Base-by-base conservation (phyloP, 1,140 invertebrate genomes). In the Theocolax elegans region DNA sequence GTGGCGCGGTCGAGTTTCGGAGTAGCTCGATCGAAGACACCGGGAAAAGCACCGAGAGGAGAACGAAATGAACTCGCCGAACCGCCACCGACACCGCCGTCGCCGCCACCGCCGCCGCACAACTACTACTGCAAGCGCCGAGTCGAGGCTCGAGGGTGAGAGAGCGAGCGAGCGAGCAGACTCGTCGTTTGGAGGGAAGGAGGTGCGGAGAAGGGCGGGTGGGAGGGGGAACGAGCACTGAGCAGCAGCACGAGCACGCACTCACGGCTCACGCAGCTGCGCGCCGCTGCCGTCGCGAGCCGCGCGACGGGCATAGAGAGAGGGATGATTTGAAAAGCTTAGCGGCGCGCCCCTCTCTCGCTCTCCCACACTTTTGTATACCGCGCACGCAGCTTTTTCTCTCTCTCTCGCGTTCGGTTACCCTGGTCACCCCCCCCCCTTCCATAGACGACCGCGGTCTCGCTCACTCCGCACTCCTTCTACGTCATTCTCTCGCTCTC, bases 301-400 rank as follows among this genome's bases (percentile, higher is more conserved):
- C 10, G 31, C 31, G 31, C 10, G 4, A 35, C 31, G 10, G 31
- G 4, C 4, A 54, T 15, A 29, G 29, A 54, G 51, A 54, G 53
- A 56, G 46, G 51, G 63, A 27, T 67, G 40, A 67, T 67, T 58
- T 58, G 40, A 58, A 48, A 48, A 67, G 65, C 42, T 67, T 67
- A 27, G 35, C 19, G 59, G 27, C 53, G n/a, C n/a, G n/a, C n/a
- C 67, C 42, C 21, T 51, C 58, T 42, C 15, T 27, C 40, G 29
- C 23, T 59, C 42, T 67, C 38, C 10, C 27, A 44, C 2, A 19
- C 25, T 63, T 48, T 46, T 29, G 27, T 53, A 23, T n/a, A n/a
- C n/a, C n/a, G n/a, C n/a, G n/a, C n/a, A n/a, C n/a, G n/a, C n/a
- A n/a, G n/a, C 21, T 51, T 51, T 42, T 13, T 27, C 40, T 40